Evolutionary conservation across 2,113 vertebrate genomes (phyloP).

Genomic region (Callospermophilus lateralis): DNA sequence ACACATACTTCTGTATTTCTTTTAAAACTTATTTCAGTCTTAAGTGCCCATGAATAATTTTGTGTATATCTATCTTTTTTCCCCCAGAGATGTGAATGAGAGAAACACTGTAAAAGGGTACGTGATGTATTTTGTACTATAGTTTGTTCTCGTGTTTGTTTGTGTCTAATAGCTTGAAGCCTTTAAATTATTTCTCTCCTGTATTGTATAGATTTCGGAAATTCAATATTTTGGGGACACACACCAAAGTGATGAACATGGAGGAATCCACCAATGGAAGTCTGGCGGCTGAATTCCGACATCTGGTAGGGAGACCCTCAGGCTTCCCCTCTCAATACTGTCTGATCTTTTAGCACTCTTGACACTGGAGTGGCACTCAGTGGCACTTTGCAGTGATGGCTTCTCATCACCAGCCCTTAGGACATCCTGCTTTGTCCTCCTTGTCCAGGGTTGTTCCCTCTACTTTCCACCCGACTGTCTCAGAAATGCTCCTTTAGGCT

Average conservation of each 20-base stretch:
- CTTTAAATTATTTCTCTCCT: neutral
- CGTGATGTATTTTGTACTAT: slow-evolving; percentile 51
- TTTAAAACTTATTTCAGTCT: neutral
- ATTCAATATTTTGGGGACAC: slow-evolving; percentile 98
- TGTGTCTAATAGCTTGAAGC: neutral
- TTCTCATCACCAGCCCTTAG: neutral
- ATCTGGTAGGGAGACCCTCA: slow-evolving; percentile 90
- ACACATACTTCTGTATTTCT: neutral
- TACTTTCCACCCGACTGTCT: neutral
- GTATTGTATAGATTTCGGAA: slow-evolving; percentile 92
- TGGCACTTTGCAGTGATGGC: neutral
- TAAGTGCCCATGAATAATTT: neutral
- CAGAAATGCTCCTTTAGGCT: neutral
- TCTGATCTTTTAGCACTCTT: neutral
- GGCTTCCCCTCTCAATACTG: rapidly evolving
- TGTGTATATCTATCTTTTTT: neutral
- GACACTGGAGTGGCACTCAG: rapidly evolving
- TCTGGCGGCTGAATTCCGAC: slow-evolving; percentile 97
- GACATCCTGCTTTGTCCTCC: neutral
- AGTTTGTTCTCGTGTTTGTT: neutral
- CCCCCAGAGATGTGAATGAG: slow-evolving; percentile 94
- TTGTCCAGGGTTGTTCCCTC: neutral
- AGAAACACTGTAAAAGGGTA: slow-evolving; percentile 95
- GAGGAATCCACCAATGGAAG: slow-evolving; percentile 98
- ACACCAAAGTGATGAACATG: slow-evolving; percentile 99